Evolutionary conservation across 2,113 vertebrate species (phyloP), one percentile per base, ranked within the genome.

Genomic region (Pachyramphus minor): DNA sequence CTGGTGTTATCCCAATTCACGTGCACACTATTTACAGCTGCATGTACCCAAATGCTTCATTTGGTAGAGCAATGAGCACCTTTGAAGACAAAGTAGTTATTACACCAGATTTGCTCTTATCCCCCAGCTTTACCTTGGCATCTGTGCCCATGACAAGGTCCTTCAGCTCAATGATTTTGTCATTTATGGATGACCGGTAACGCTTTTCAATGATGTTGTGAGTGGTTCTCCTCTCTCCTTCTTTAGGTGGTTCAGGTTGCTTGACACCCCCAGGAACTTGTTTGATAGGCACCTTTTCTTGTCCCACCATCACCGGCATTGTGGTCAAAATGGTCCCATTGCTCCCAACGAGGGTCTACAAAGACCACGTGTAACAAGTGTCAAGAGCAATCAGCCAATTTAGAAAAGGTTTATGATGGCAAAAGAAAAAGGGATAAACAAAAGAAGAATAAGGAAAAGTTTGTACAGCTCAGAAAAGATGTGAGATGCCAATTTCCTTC

Each of bases 181-280:
- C 99, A 19, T 99, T 99, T 96, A 99, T 99, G 79, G 99, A 99
- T 0, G 99, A 99, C 6, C 99, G 98, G 79, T 99, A 99, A 9
- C 99, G 97, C 97, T 99, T 99, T 97, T 99, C 99, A n/a, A 99
- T 99, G 95, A 99, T 99, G 96, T 99, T 99, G 97, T 99, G 99
- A 28, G 99, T 99, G 6, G 99, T 99, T 95, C 99, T 98, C 93
- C 98, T 98, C 94, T 99, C 99, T 18, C 99, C 99, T 97, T 99
- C 99, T 96, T 99, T 99, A 85, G 98, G 98, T 96, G 98, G 97
- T 95, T 99, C 95, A 74, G 98, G 91, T 94, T 98, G 85, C 96
- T 98, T 96, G 96, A 98, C 37, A 89, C 94, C 96, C 59, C 85
- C 73, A 4, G 98, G 98, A 22, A 99, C 98, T 93, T 99, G 99